Percentiles rank a stretch among this genome's conserved stretches.
phyloP scores from a whole-genome alignment of 2,797 vertebrate species.

The Takifugu ocellatus region DNA sequence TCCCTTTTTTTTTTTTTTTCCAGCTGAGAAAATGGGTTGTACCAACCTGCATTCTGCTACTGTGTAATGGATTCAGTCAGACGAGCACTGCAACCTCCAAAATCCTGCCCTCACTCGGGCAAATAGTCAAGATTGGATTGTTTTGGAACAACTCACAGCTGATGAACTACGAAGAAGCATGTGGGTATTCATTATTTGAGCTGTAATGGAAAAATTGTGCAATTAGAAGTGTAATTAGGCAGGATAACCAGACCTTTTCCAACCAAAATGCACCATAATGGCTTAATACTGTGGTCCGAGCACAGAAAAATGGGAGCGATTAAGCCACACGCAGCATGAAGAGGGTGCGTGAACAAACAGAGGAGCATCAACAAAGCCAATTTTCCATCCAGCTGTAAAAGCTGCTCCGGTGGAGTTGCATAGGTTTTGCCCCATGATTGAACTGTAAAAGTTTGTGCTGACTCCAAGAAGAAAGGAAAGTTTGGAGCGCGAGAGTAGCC shows the following conservation, averaged over 20 bases:
- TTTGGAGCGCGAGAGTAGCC: no score
- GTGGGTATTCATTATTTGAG: not conserved
- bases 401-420: not conserved
- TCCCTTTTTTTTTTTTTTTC: no score
- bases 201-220: constrained; percentile 4
- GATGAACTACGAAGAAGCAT: no score
- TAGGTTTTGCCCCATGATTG: not conserved
- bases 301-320: not conserved
- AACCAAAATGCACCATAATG: not conserved
- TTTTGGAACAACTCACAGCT: no score
- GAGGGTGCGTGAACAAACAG: not conserved
- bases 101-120: no score
- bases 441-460: not conserved
- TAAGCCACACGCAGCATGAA: not conserved
- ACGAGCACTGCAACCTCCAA: constrained; percentile 14
- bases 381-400: not conserved
- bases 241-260: not conserved
- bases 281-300: not conserved
- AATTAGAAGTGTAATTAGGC: not conserved
- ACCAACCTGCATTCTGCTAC: constrained; percentile 20
- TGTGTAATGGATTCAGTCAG: constrained; percentile 22
- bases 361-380: not conserved
- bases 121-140: no score
- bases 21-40: no score
- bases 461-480: not conserved